These are phyloP conservation scores for Smittia aterrima DNA, from an alignment of 2,888 invertebrate species.

Conservation along the genomic window DNA sequence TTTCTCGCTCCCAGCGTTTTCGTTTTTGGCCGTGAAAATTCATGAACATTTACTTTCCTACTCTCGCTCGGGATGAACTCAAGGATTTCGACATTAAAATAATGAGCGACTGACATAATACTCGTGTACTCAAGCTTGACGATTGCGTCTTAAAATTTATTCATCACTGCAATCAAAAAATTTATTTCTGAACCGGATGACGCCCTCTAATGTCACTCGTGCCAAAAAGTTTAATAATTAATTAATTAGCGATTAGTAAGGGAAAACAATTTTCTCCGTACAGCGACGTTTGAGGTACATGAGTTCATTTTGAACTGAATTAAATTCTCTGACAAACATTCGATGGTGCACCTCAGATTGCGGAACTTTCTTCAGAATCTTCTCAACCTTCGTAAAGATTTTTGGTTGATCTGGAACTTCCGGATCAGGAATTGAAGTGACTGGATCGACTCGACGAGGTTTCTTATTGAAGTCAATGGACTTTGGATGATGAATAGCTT, in stretches of 20 bases:
- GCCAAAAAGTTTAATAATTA: slow-evolving; percentile 4
- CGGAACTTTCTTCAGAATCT: background rate
- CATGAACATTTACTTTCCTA: no score
- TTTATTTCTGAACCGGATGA: background rate
- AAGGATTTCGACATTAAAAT: no score
- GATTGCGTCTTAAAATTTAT: background rate
- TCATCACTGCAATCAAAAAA: background rate
- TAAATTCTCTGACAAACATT: background rate
- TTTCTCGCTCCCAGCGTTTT: background rate
- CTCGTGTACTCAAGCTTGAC: no score
- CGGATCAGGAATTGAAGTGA: no score
- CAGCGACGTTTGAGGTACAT: slow-evolving; percentile 19
- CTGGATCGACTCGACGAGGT: no score
- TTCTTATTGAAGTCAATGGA: background rate
- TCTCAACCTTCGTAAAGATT: background rate
- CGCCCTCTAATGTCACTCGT: background rate
- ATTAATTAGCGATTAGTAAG: slow-evolving; percentile 3
- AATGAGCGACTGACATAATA: no score
- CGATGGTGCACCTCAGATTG: background rate
- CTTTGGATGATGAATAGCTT: slow-evolving; percentile 15
- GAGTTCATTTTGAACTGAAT: slow-evolving; percentile 30
- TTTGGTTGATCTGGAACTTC: background rate
- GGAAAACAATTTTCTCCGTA: slow-evolving; percentile 4
- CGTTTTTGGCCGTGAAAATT: no score
- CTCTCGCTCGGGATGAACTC: no score